Conservation (phyloP, 2,888 invertebrate genomes). For the Cenopis cana region DNA sequence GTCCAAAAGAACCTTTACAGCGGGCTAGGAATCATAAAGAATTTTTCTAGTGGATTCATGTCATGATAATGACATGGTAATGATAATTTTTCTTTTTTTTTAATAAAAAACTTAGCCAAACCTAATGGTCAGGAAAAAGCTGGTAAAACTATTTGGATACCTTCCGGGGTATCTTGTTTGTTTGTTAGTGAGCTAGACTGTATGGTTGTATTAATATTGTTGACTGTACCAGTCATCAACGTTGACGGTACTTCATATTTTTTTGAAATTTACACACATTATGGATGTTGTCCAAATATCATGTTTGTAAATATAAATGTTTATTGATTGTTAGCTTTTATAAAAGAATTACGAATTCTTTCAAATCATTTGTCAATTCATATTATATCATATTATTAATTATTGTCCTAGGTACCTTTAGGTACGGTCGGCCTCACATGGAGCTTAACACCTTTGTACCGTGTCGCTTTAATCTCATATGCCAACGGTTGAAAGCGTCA, state of each 20-base stretch:
- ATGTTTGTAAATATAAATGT: conserved; percentile 41
- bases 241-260: not conserved
- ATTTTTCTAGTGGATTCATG: no score
- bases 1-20: no score
- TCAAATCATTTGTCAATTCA: conserved; percentile 34
- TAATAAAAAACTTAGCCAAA: no score
- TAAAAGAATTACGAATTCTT: conserved; percentile 7
- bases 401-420: conserved; percentile 1
- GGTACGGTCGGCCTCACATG: no score
- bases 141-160: no score
- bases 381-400: conserved; percentile 17
- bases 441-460: no score
- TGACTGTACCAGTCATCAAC: not conserved
- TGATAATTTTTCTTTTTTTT: no score
- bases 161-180: not conserved
- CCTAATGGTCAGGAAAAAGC: no score
- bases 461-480: no score
- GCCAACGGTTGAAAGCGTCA: no score
- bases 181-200: not conserved
- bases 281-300: conserved; percentile 23
- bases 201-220: not conserved
- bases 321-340: conserved; percentile 36
- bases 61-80: no score
- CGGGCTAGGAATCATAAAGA: no score
- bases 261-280: not conserved